phyloP scores from a whole-genome alignment of 2,113 vertebrate genomes.

The Pygathrix nemaeus region DNA sequence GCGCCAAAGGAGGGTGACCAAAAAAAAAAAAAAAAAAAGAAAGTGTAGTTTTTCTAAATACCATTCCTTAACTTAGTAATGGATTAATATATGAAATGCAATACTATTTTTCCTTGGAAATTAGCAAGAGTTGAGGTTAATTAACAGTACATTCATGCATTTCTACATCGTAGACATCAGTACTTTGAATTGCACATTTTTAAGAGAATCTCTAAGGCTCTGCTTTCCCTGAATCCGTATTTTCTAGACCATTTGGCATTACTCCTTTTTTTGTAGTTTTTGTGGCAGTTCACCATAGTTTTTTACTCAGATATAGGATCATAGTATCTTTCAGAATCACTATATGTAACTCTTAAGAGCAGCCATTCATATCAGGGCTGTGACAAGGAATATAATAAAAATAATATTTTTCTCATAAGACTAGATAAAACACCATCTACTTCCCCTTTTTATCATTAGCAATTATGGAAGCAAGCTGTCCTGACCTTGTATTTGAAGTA shows the following conservation, averaged over 20 bases:
- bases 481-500: constrained; percentile 23
- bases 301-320: not conserved
- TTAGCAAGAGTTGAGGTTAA: not conserved
- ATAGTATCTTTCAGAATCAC: not conserved
- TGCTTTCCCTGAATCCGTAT: not conserved
- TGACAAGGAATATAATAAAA: constrained; percentile 6
- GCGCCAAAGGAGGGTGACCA: too few relatives aligned
- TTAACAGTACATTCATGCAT: not conserved
- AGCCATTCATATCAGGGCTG: not conserved
- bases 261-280: not conserved
- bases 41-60: not conserved
- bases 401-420: constrained; percentile 4
- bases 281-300: not conserved
- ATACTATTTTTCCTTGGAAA: not conserved
- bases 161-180: not conserved
- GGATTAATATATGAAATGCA: not conserved
- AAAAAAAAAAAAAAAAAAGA: too few relatives aligned
- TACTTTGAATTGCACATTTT: not conserved
- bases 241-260: not conserved
- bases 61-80: not conserved
- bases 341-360: not conserved
- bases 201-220: not conserved
- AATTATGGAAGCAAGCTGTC: not conserved
- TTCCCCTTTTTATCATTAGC: not conserved
- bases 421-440: not conserved